A percentile compares a stretch with the other conserved stretches of the same genome.
Conservation (phyloP, 53 echinoderm and acorn worm species). For the Henricia sp. region DNA sequence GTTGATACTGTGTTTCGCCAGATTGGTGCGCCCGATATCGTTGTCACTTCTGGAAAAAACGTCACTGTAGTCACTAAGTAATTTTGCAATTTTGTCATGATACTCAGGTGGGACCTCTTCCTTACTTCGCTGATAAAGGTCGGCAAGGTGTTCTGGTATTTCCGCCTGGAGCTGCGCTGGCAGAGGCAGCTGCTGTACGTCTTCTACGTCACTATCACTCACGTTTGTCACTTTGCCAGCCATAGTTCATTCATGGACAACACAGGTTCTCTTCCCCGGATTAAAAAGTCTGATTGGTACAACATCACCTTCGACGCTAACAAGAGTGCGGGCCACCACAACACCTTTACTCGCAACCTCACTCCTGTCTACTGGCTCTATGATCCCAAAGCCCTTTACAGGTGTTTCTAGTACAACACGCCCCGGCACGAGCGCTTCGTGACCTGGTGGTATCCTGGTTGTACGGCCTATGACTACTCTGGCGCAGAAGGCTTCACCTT, state of each 20-base stretch:
- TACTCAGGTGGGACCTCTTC: slow-evolving; percentile 10
- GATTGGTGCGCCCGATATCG: slow-evolving; percentile 52
- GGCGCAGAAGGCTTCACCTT: too few relatives aligned
- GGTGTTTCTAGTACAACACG: too few relatives aligned
- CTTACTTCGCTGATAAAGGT: slow-evolving; percentile 35
- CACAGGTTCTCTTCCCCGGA: neutral
- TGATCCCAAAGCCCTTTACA: too few relatives aligned
- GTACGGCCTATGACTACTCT: too few relatives aligned
- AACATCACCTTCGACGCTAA: slow-evolving; percentile 27
- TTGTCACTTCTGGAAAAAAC: slow-evolving; percentile 49
- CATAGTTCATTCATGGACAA: too few relatives aligned
- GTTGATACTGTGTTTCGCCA: slow-evolving; percentile 52
- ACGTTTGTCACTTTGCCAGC: neutral
- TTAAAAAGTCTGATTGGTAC: neutral
- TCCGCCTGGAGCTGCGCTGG: neutral
- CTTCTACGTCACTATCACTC: neutral
- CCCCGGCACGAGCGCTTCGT: too few relatives aligned
- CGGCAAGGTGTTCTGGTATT: slow-evolving; percentile 33
- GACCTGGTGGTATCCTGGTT: too few relatives aligned
- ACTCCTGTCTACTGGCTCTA: too few relatives aligned
- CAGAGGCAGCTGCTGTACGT: neutral
- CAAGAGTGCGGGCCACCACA: too few relatives aligned
- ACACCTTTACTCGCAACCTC: too few relatives aligned
- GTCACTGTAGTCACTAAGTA: too few relatives aligned
- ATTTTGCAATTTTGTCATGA: slow-evolving; percentile 7